Evolutionary conservation across 1,140 invertebrate species (phyloP).

Genomic region (Anastatus disparis): DNA sequence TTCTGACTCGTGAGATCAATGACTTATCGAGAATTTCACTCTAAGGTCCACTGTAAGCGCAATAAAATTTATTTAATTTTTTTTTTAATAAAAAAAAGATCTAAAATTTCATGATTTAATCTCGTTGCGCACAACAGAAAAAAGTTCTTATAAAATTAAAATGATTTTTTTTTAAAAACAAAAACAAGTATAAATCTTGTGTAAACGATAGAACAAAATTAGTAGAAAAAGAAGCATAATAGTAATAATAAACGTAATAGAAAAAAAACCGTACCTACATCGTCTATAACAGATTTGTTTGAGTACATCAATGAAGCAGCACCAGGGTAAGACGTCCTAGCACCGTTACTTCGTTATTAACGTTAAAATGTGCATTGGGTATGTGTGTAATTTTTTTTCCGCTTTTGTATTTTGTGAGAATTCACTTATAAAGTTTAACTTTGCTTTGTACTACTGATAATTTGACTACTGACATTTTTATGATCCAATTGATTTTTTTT

Average conservation of each 20-base stretch:
- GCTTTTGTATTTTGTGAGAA: neutral
- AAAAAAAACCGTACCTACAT: neutral
- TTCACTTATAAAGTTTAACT: neutral
- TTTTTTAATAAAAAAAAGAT: conserved; percentile 20
- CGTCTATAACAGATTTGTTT: neutral
- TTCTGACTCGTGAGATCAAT: conserved; percentile 50
- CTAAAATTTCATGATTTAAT: conserved; percentile 6
- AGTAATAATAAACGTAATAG: conserved; percentile 5
- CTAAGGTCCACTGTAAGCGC: neutral
- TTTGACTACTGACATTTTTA: too few species aligned
- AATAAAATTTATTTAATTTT: neutral
- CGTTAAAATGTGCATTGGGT: conserved; percentile 13
- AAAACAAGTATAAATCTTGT: conserved; percentile 30
- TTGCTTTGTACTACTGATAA: too few species aligned
- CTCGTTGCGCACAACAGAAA: neutral
- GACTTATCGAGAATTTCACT: conserved; percentile 40
- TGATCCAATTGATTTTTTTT: too few species aligned
- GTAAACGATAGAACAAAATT: conserved; percentile 19
- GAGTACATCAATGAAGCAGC: conserved; percentile 44
- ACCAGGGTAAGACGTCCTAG: conserved; percentile 58
- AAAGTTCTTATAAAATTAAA: conserved; percentile 4
- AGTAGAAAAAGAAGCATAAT: conserved; percentile 7
- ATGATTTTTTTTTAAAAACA: neutral
- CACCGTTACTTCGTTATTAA: conserved; percentile 52
- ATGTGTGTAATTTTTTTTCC: neutral